Conservation (phyloP, 1,140 invertebrate species). For the Hydropsyche tenuis region DNA sequence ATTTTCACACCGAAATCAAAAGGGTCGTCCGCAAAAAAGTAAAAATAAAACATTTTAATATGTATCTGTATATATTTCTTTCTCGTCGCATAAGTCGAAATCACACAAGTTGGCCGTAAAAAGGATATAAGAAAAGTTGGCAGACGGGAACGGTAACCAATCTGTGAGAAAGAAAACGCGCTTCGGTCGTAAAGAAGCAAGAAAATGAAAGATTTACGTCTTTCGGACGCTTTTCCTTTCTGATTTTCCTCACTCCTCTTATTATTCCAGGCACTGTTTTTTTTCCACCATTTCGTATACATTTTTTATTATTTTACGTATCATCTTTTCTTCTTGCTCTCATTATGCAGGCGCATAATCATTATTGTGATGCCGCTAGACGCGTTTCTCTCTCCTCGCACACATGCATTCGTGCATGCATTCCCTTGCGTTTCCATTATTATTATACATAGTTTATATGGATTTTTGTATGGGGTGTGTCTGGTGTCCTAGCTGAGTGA, state of each 20-base stretch:
- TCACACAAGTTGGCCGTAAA: constrained; percentile 46
- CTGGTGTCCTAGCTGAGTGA: constrained; percentile 40
- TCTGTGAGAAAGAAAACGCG: constrained; percentile 26
- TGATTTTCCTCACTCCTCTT: not conserved
- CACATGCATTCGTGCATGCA: not conserved
- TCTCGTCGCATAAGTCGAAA: constrained; percentile 28
- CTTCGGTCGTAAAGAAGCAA: constrained; percentile 41
- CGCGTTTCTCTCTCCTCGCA: not conserved
- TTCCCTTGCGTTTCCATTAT: too few relatives aligned
- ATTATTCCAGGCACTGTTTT: constrained; percentile 27
- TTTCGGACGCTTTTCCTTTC: not conserved
- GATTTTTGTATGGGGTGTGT: constrained; percentile 10
- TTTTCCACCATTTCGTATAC: constrained; percentile 36
- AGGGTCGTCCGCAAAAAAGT: too few relatives aligned
- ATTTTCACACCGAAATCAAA: constrained; percentile 18
- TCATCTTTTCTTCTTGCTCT: not conserved
- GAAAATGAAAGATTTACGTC: constrained; percentile 41
- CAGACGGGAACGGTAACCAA: constrained; percentile 44
- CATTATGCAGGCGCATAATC: constrained; percentile 32
- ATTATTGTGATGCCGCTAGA: constrained; percentile 40
- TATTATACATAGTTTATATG: not conserved
- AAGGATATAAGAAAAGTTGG: constrained; percentile 48
- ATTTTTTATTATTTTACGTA: not conserved
- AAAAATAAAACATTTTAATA: too few relatives aligned
- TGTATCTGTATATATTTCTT: not conserved